Percentiles rank a stretch among this genome's conserved stretches.
Conservation (phyloP, 1,140 invertebrate species). For the Elymnias hypermnestra region DNA sequence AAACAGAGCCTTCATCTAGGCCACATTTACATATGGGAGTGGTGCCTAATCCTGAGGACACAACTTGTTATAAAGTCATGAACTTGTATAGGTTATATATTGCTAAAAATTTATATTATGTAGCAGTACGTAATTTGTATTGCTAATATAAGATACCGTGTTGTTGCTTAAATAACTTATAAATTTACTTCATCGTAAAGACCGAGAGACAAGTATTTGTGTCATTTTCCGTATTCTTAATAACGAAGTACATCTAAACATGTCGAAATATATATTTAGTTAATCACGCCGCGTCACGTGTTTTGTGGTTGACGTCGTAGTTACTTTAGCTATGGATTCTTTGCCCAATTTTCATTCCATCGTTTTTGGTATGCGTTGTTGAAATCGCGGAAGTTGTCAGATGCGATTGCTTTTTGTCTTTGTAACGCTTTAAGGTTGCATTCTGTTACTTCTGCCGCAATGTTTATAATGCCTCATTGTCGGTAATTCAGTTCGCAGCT, state of each 20-base stretch:
- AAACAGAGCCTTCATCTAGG: too few relatives aligned
- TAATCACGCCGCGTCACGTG: not conserved
- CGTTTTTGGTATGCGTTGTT: constrained; percentile 6
- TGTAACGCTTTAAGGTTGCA: constrained; percentile 3
- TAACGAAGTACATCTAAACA: not conserved
- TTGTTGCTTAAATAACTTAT: too few relatives aligned
- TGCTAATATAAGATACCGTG: too few relatives aligned
- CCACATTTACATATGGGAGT: too few relatives aligned
- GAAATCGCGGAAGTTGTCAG: constrained; percentile 16
- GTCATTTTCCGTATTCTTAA: not conserved
- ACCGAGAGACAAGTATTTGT: not conserved
- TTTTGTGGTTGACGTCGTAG: not conserved
- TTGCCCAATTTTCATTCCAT: constrained; percentile 8
- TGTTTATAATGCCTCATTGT: not conserved
- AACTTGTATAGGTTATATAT: too few relatives aligned
- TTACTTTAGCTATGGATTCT: constrained; percentile 4
- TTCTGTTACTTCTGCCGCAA: constrained; percentile 1
- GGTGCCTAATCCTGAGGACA: too few relatives aligned
- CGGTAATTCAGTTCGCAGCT: not conserved
- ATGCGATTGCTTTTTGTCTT: constrained; percentile 13
- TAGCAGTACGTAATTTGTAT: too few relatives aligned
- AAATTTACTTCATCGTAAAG: too few relatives aligned
- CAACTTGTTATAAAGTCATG: too few relatives aligned
- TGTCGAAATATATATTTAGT: not conserved
- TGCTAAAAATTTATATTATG: too few relatives aligned